Conservation (phyloP, 92 coral and sea anemone genomes). For the Umimayanthus kanabou region DNA sequence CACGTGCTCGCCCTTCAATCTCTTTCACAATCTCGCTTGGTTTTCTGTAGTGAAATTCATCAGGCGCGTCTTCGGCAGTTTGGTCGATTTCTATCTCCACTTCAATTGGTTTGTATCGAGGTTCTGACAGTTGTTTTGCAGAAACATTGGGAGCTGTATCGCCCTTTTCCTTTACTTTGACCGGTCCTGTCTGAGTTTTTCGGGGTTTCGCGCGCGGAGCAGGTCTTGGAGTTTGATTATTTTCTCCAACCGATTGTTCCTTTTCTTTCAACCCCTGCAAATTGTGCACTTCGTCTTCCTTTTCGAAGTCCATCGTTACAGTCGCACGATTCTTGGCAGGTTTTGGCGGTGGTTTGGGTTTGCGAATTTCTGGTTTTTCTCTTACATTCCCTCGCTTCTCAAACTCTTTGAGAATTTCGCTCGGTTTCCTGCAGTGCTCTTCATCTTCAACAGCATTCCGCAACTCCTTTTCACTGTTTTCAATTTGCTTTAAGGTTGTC, state of each 20-base stretch:
- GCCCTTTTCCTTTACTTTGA: neutral
- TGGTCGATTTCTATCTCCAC: slow-evolving; percentile 18
- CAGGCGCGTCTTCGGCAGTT: neutral
- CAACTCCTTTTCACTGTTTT: neutral
- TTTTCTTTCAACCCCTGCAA: neutral
- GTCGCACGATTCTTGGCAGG: neutral
- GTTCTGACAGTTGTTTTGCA: neutral
- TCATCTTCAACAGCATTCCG: slow-evolving; percentile 1
- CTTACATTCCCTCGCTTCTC: slow-evolving; percentile 47
- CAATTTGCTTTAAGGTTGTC: neutral
- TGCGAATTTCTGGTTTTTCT: slow-evolving; percentile 35
- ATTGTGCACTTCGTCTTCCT: neutral
- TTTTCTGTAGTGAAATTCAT: slow-evolving; percentile 11
- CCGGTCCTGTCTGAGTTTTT: neutral
- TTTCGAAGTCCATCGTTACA: neutral
- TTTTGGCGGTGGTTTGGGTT: slow-evolving; percentile 12
- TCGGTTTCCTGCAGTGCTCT: slow-evolving; percentile 53
- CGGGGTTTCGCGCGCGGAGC: slow-evolving; percentile 25
- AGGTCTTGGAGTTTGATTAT: slow-evolving; percentile 7
- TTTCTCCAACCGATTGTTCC: neutral
- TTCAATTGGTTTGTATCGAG: slow-evolving; percentile 7
- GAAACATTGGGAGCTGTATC: neutral
- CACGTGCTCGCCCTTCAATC: slow-evolving; percentile 8
- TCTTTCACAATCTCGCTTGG: slow-evolving; percentile 35
- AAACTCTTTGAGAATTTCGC: slow-evolving; percentile 69